Conservation (phyloP, 2,797 vertebrate species). For the Poeciliopsis paucimaculata region DNA sequence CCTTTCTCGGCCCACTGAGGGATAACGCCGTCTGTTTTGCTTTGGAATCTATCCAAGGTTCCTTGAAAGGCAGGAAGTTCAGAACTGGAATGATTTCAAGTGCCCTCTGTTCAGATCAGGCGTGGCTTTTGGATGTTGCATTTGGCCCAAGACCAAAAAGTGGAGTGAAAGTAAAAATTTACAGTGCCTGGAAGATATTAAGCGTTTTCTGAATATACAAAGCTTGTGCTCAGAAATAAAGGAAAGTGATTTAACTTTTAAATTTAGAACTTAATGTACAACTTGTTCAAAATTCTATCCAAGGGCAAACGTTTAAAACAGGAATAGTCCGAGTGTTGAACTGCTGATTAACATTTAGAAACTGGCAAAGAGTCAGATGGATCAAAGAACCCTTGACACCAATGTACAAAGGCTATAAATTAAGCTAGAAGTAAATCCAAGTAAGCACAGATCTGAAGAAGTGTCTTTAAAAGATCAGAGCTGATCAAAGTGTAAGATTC, state of each 20-base stretch:
- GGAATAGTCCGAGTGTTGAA: constrained; percentile 29
- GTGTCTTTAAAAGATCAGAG: constrained; percentile 65
- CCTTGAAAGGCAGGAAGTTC: constrained; percentile 53
- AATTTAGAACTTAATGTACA: constrained; percentile 23
- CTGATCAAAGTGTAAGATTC: constrained; percentile 62
- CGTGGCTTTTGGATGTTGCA: constrained; percentile 42
- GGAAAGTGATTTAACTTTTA: constrained; percentile 18
- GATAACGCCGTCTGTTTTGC: constrained; percentile 54
- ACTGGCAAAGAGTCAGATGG: constrained; percentile 51
- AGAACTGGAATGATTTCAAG: constrained; percentile 63
- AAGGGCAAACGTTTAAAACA: constrained; percentile 33
- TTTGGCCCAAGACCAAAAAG: constrained; percentile 53
- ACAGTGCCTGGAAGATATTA: constrained; percentile 36
- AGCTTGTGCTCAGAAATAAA: not conserved
- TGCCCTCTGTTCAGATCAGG: constrained; percentile 59
- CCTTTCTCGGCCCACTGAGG: constrained; percentile 46
- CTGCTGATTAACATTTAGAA: constrained; percentile 65
- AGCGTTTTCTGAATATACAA: constrained; percentile 36
- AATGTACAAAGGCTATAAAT: constrained; percentile 53
- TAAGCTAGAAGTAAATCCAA: constrained; percentile 62
- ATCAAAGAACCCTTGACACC: constrained; percentile 62
- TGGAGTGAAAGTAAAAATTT: constrained; percentile 32
- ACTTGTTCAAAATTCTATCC: constrained; percentile 20
- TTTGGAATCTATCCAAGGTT: constrained; percentile 67
- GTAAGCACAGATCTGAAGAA: constrained; percentile 43